phyloP scores from a whole-genome alignment of 2,113 vertebrate genomes.

The Oreochromis niloticus region DNA sequence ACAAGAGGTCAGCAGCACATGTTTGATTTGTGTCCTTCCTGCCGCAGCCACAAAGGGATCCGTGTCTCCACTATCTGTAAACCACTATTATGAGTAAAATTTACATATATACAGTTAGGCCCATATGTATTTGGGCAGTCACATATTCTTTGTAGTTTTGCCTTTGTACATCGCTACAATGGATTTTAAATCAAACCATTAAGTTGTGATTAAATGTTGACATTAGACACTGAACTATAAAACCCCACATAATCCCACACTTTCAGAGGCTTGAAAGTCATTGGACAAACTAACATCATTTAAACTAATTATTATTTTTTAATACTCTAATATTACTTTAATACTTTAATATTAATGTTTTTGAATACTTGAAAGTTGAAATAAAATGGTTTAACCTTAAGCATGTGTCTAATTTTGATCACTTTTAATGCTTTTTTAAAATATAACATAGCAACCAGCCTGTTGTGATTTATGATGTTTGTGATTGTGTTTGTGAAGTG shows the following conservation, averaged over 20 bases:
- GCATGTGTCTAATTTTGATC: no score
- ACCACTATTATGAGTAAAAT: background rate
- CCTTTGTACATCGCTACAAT: background rate
- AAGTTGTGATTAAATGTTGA: background rate
- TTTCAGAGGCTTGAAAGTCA: background rate
- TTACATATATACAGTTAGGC: background rate
- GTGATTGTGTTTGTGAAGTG: no score
- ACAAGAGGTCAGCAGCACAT: background rate
- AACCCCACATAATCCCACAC: background rate
- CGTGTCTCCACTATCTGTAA: no score
- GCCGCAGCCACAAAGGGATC: background rate
- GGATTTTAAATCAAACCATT: background rate
- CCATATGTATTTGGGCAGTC: background rate
- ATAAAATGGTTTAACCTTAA: no score
- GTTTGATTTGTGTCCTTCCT: background rate
- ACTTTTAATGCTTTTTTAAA: background rate
- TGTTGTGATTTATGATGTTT: background rate
- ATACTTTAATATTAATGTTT: background rate
- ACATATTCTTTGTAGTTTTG: background rate
- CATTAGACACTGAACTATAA: background rate
- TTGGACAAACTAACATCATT: background rate
- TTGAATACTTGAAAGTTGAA: background rate
- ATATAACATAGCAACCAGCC: background rate
- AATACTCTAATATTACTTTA: background rate
- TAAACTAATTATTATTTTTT: background rate